Evolutionary conservation across 2,113 vertebrate genomes (phyloP).

Genomic region (Procavia capensis): DNA sequence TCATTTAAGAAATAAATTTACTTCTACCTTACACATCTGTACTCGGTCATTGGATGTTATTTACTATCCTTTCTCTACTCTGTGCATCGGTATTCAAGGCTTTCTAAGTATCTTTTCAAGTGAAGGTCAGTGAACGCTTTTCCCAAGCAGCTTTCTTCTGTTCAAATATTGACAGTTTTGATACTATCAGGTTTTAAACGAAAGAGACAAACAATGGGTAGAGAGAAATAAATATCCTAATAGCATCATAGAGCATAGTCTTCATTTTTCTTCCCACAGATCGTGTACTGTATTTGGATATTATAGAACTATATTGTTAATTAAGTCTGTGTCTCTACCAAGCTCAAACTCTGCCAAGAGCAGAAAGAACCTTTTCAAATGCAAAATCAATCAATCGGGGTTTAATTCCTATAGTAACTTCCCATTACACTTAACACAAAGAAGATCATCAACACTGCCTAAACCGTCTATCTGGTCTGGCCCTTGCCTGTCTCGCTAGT

Average conservation of each 20-base stretch:
- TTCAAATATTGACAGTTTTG: neutral
- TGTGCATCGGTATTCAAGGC: neutral
- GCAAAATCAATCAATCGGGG: neutral
- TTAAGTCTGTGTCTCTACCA: neutral
- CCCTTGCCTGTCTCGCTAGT: neutral
- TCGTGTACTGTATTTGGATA: neutral
- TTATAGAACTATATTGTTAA: conserved; percentile 24
- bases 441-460: neutral
- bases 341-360: neutral
- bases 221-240: neutral
- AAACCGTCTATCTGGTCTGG: neutral
- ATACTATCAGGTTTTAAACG: neutral
- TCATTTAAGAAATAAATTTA: conserved; percentile 22
- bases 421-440: neutral
- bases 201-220: neutral
- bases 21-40: conserved; percentile 35
- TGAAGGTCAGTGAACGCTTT: neutral
- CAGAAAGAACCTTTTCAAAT: neutral
- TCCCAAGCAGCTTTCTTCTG: neutral
- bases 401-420: neutral
- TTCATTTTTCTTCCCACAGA: neutral
- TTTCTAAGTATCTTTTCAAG: neutral
- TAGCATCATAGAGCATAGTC: neutral
- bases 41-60: neutral
- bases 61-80: neutral